Base-by-base conservation (phyloP, 2,797 vertebrate species). In the Karalla daura region DNA sequence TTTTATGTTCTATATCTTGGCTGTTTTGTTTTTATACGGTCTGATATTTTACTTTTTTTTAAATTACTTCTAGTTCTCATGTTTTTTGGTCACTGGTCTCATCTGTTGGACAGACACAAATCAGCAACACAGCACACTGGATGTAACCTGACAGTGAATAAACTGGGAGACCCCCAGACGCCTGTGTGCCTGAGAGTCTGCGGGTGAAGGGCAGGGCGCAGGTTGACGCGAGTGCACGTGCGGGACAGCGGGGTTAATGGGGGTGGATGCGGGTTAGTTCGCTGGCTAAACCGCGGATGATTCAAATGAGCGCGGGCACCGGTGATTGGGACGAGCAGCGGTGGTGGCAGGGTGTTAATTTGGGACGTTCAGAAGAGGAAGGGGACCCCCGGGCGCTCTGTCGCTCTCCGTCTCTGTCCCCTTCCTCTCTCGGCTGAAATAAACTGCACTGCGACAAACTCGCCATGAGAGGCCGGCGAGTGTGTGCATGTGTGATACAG, bases 401-500 rank as follows among this genome's bases (percentile, higher is more conserved):
- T 56, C 30, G 0, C 49, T 40, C 39, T 41, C 52, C 36, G n/a
- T n/a, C 53, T 47, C 13, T 44, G 44, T 56, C 30, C 49, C 36
- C 39, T 41, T 47, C 36, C 45, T 44, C 49, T 54, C 43, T 53
- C 46, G 36, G 40, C 59, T 43, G 40, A 81, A 78, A 83, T 69
- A 76, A 83, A 76, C 63, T 76, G 64, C 60, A 79, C 58, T 80
- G 66, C 69, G 66, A 81, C 76, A 80, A 85, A 89, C 70, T 68
- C n/a, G 1, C 65, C 43, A 54, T 67, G 76, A 83, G 86, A 82
- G 78, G 78, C 74, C 69, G 50, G 58, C 10, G n/a, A 70, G 75
- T 14, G 70, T 50, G 76, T 66, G 65, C 62, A 46, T 62, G 28
- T 66, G 67, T 67, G 68, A 74, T 91, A 91, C 92, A 93, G 93